Percentiles rank a stretch among this genome's conserved stretches.
Conservation (phyloP, 64 coral and sea anemone genomes). For the Hydrozoanthus tunicans region DNA sequence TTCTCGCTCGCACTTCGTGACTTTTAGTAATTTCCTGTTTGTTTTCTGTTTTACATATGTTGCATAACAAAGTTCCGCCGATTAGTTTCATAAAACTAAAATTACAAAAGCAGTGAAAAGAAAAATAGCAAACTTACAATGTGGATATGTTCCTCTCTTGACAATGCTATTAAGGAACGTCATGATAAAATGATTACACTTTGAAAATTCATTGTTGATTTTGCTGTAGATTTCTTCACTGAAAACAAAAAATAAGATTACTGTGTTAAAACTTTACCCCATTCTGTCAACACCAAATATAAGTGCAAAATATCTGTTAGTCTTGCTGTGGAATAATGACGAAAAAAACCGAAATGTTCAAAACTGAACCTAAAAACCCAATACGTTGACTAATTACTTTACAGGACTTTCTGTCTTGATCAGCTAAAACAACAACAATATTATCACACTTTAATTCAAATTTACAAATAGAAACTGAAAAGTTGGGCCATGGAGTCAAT, state of each 20-base stretch:
- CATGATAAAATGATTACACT: constrained; percentile 90
- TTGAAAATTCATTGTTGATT: constrained; percentile 86
- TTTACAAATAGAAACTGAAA: too few relatives aligned
- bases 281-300: neutral
- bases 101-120: neutral
- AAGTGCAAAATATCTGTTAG: neutral
- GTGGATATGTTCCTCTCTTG: constrained; percentile 89
- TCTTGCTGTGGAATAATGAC: too few relatives aligned
- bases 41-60: neutral
- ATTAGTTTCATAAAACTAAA: neutral
- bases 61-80: neutral
- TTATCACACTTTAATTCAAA: too few relatives aligned
- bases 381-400: too few relatives aligned
- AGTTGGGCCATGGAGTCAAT: too few relatives aligned
- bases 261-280: neutral
- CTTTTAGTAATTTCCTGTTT: too few relatives aligned
- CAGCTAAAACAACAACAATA: too few relatives aligned
- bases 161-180: constrained; percentile 77
- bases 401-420: too few relatives aligned
- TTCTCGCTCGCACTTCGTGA: too few relatives aligned
- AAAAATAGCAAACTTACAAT: constrained; percentile 64
- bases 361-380: too few relatives aligned
- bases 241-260: neutral
- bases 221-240: constrained; percentile 70
- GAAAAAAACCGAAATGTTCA: too few relatives aligned